phyloP scores from a whole-genome alignment of 2,888 invertebrate species.

The Microplitis deprimator region DNA sequence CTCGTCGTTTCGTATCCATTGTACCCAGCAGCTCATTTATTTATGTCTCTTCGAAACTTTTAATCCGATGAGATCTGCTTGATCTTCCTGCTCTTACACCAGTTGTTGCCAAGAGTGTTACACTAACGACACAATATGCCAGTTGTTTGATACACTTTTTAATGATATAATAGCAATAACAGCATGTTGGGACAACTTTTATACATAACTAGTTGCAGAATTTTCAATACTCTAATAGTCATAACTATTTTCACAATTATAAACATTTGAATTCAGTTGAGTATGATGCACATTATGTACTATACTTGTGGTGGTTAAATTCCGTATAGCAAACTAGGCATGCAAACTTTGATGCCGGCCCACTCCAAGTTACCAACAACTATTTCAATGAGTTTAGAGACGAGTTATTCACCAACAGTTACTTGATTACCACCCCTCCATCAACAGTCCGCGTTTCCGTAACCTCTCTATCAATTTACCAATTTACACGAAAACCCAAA shows the following conservation, averaged over 20 bases:
- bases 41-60: conserved; percentile 62
- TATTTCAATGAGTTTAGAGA: conserved; percentile 65
- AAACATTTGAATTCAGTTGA: neutral
- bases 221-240: neutral
- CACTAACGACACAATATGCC: neutral
- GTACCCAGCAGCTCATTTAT: conserved; percentile 58
- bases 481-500: conserved; percentile 52
- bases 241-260: conserved; percentile 8
- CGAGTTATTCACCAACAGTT: conserved; percentile 61
- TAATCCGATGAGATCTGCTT: conserved; percentile 64
- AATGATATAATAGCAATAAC: neutral
- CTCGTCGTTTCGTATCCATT: conserved; percentile 49
- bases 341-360: conserved; percentile 29
- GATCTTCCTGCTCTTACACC: conserved; percentile 30
- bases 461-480: conserved; percentile 58
- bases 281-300: neutral
- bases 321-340: conserved; percentile 44
- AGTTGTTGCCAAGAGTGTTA: conserved; percentile 27
- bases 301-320: conserved; percentile 35
- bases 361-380: conserved; percentile 58
- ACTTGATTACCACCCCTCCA: conserved; percentile 57
- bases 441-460: conserved; percentile 36
- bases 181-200: neutral
- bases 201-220: neutral
- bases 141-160: conserved; percentile 9